Conservation (phyloP, 2,797 vertebrate species). For the Tarsius wallacei region DNA sequence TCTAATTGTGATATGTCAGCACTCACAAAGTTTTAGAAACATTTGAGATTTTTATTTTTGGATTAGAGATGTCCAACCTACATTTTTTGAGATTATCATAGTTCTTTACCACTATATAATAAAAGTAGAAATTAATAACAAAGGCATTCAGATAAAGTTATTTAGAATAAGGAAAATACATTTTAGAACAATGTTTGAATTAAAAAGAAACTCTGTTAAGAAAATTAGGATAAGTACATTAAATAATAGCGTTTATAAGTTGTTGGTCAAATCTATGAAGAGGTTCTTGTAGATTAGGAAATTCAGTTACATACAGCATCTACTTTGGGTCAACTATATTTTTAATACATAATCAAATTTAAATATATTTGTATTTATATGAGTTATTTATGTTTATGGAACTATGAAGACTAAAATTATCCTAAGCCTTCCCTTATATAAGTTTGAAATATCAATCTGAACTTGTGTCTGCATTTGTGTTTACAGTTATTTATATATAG, state of each 20-base stretch:
- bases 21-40: neutral
- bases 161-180: neutral
- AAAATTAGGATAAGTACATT: neutral
- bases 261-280: neutral
- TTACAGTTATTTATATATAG: no score
- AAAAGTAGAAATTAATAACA: neutral
- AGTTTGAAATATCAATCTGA: neutral
- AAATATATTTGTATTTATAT: neutral
- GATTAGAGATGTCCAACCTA: neutral
- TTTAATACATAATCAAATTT: neutral
- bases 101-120: neutral
- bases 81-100: neutral
- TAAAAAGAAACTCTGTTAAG: neutral
- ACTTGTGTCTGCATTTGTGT: neutral
- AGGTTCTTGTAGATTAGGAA: neutral
- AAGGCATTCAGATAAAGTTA: neutral
- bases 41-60: neutral
- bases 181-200: neutral
- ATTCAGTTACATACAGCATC: neutral
- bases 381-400: neutral
- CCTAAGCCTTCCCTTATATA: neutral
- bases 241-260: neutral
- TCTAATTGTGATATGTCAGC: neutral
- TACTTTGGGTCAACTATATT: neutral
- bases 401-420: neutral